phyloP scores from a whole-genome alignment of 2,888 invertebrate genomes.

The Dynastes tityus region DNA sequence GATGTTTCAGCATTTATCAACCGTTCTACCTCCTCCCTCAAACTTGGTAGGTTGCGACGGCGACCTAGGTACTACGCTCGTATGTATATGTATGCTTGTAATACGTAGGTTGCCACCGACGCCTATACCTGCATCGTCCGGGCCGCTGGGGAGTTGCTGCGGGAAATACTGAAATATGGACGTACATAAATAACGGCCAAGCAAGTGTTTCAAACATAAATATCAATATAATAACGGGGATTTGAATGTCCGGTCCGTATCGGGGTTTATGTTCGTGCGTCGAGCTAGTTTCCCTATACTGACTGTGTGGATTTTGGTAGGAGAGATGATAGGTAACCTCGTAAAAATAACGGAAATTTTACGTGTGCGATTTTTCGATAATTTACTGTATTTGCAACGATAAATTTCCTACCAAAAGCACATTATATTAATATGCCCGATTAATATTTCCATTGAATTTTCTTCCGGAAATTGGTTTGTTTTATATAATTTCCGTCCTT shows the following conservation, averaged over 20 bases:
- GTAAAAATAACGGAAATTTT: conserved; percentile 8
- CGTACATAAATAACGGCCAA: conserved; percentile 33
- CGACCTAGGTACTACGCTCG: no score
- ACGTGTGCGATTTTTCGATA: conserved; percentile 4
- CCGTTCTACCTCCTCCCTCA: neutral
- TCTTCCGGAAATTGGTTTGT: no score
- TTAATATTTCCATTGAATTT: no score
- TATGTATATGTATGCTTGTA: neutral
- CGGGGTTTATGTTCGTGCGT: conserved; percentile 23
- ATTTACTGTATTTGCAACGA: neutral
- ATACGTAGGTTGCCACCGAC: neutral
- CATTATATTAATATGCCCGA: no score
- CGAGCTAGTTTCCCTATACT: conserved; percentile 10
- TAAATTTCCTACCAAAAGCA: neutral
- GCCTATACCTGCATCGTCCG: conserved; percentile 21
- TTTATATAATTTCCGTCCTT: no score
- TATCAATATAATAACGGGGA: conserved; percentile 47
- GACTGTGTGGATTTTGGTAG: conserved; percentile 4
- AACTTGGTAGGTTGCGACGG: no score
- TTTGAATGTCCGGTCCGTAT: conserved; percentile 40
- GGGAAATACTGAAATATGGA: conserved; percentile 45
- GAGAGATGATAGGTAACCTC: neutral
- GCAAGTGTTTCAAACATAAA: conserved; percentile 46
- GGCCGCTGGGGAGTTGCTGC: conserved; percentile 23
- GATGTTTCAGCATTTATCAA: conserved; percentile 10